Evolutionary conservation across 2,113 vertebrate species (phyloP).

Genomic region (Aramus guarauna): DNA sequence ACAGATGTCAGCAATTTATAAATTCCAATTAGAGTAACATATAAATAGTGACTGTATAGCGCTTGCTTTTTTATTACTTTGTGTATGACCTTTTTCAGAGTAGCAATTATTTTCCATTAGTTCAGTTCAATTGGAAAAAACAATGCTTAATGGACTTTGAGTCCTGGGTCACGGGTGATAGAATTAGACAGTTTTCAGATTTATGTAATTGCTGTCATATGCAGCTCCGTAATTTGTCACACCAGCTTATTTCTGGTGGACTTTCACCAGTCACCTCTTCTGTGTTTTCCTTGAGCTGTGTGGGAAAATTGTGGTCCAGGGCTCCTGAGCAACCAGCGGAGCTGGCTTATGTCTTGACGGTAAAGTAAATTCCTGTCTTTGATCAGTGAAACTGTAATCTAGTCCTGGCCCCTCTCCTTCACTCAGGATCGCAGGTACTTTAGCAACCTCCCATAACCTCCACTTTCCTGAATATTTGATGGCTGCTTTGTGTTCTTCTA

Average conservation of each 20-base stretch:
- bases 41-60: not conserved
- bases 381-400: not conserved
- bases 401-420: not conserved
- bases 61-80: constrained; percentile 6
- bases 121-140: constrained; percentile 16
- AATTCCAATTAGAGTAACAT: not conserved
- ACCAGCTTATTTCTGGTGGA: not conserved
- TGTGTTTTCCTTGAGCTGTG: not conserved
- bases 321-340: not conserved
- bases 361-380: not conserved
- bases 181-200: not conserved
- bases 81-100: constrained; percentile 13
- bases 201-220: not conserved
- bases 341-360: not conserved
- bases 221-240: not conserved
- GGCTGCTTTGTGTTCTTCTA: not conserved
- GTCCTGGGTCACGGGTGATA: not conserved
- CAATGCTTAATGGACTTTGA: constrained; percentile 20
- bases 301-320: not conserved
- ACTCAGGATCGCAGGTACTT: not conserved
- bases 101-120: constrained; percentile 36
- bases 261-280: not conserved
- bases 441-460: not conserved
- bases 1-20: not conserved
- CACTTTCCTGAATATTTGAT: constrained; percentile 34